Evolutionary conservation across 2,888 invertebrate genomes (phyloP), one percentile per base, ranked within the genome.

Genomic region (Lysandra coridon): DNA sequence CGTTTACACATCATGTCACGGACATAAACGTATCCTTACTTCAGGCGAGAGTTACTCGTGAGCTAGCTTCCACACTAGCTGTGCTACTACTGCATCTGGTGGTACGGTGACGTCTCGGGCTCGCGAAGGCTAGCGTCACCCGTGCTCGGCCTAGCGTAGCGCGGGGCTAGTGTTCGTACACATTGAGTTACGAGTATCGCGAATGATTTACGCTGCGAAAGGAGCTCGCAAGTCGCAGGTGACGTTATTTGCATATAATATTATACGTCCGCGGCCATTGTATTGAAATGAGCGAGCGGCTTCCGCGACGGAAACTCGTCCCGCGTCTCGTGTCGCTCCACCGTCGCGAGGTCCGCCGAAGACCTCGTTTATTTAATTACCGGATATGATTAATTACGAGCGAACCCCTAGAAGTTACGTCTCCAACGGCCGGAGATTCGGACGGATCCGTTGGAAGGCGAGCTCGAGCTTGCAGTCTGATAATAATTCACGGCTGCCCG

Each of bases 321-420:
- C 30, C 12, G 5, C 5, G 14, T 69, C 33, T 69, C 4, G 33
- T 69, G 30, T 64, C 69, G 14, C 14, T 37, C 6, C 12, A 69
- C 12, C 30, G 12, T 37, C 23, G 33, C 69, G 69, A 69, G 69
- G 69, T 14, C 14, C 6, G 69, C 33, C 14, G 33, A 14, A 33
- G 14, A 44, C 44, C n/a, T 74, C 40, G 44, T n/a, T 44, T n/a
- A 40, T n/a, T 74, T 44, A 23, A 74, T 73, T 73, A 73, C 78
- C 79, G 80, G 80, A 78, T 78, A 62, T 30, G 5, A 62, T 64
- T 64, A 30, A 64, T 64, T 64, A 23, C 64, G 23, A 64, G 23
- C 57, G 17, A 53, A 14, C 53, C 53, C 14, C 53, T 53, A 53
- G 14, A 57, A 57, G 17, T 4, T 17, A 4, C 1, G 4, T 57